Percentiles rank a stretch among this genome's conserved stretches.
Conservation (phyloP, 2,888 invertebrate genomes). For the Limenitis camilla region DNA sequence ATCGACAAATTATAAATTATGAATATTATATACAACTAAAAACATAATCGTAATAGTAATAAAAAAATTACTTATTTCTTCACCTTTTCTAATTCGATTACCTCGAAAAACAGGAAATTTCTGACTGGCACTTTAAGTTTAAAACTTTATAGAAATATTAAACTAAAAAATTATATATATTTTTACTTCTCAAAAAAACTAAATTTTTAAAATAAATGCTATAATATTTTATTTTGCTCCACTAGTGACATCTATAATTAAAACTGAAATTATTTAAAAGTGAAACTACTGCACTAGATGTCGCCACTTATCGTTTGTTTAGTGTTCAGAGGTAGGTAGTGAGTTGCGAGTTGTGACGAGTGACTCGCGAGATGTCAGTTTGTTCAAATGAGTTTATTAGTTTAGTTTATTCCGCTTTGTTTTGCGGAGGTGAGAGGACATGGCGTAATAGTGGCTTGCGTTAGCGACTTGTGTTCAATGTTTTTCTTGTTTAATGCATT, state of each 20-base stretch:
- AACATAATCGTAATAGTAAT: too few relatives aligned
- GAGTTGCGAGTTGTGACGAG: conserved; percentile 29
- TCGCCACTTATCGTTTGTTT: conserved; percentile 39
- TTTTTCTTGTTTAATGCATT: conserved; percentile 53
- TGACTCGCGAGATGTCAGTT: conserved; percentile 44
- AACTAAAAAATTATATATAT: too few relatives aligned
- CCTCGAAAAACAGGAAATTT: neutral
- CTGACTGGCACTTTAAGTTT: too few relatives aligned
- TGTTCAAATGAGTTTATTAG: conserved; percentile 28
- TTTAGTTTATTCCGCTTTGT: conserved; percentile 71
- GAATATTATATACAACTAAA: too few relatives aligned
- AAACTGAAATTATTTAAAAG: neutral
- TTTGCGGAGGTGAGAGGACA: conserved; percentile 71
- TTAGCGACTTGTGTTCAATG: conserved; percentile 56
- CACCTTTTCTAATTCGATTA: neutral
- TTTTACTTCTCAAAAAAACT: too few relatives aligned
- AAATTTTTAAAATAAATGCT: too few relatives aligned
- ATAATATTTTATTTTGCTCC: too few relatives aligned
- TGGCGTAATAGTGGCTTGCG: conserved; percentile 34
- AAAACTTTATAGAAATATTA: too few relatives aligned
- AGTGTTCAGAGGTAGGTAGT: conserved; percentile 23
- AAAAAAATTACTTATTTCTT: too few relatives aligned
- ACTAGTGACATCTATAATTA: conserved; percentile 1
- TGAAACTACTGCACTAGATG: conserved; percentile 38
- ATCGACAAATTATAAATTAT: too few relatives aligned